Conservation (phyloP, 2,888 invertebrate species). For the Ariolimax columbianus region DNA sequence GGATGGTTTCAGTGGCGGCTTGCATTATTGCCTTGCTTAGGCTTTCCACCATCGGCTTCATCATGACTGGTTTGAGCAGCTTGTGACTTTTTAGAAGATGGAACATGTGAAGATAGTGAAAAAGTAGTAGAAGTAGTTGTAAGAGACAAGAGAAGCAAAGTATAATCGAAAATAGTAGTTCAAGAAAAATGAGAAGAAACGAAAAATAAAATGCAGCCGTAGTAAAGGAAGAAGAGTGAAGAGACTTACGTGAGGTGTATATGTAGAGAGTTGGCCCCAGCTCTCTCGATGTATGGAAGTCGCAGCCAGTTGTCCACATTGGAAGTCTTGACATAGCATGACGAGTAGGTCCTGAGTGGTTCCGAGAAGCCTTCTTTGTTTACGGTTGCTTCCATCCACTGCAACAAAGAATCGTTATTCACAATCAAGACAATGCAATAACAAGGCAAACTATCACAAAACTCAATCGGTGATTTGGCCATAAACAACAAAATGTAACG, state of each 20-base stretch:
- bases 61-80: too few species aligned
- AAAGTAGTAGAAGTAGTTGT: not conserved
- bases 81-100: too few species aligned
- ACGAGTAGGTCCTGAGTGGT: constrained; percentile 78
- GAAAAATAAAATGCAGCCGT: too few species aligned
- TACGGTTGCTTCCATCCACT: constrained; percentile 44
- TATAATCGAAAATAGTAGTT: not conserved
- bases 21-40: too few species aligned
- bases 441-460: too few species aligned
- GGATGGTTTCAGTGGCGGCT: too few species aligned
- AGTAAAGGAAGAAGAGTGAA: too few species aligned
- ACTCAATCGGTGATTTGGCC: too few species aligned
- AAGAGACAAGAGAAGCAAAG: not conserved
- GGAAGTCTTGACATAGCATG: constrained; percentile 96
- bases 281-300: constrained; percentile 96
- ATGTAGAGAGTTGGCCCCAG: constrained; percentile 94
- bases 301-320: constrained; percentile 99
- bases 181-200: not conserved
- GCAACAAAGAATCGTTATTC: not conserved
- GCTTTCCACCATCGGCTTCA: too few species aligned
- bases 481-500: too few species aligned
- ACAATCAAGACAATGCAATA: too few species aligned
- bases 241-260: constrained; percentile 90
- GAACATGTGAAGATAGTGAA: too few species aligned
- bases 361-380: constrained; percentile 84